These are phyloP conservation scores for Rhizoglyphus robini DNA, from an alignment of 1,140 invertebrate species.

Conservation along the genomic window DNA sequence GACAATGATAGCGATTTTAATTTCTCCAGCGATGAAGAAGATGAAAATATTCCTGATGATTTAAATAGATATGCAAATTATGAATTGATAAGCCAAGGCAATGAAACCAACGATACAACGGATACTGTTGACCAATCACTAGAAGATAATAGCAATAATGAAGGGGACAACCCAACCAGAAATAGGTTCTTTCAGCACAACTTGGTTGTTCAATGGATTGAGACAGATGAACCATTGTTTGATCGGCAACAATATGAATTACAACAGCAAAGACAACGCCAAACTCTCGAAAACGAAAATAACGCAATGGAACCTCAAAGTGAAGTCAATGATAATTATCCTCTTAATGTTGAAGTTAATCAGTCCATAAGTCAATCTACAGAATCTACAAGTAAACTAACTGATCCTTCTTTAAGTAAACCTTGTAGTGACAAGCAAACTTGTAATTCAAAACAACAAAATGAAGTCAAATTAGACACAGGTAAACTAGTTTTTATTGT, in stretches of 20 bases:
- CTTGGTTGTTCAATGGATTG: conserved; percentile 5
- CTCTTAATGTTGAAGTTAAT: too few relatives aligned
- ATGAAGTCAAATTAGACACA: too few relatives aligned
- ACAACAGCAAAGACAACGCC: not conserved
- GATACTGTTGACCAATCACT: too few relatives aligned
- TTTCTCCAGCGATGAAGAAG: conserved; percentile 6
- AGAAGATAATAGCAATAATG: not conserved
- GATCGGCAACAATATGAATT: not conserved
- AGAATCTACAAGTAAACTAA: too few relatives aligned
- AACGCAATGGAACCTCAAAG: not conserved
- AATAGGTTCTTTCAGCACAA: conserved; percentile 3
- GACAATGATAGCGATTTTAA: not conserved
- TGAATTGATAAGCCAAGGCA: not conserved
- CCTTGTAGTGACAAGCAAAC: too few relatives aligned
- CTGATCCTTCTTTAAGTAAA: too few relatives aligned
- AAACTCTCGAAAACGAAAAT: not conserved
- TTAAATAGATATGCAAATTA: not conserved
- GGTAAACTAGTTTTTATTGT: too few relatives aligned
- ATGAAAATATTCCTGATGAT: not conserved
- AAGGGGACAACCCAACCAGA: not conserved
- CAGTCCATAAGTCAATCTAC: too few relatives aligned
- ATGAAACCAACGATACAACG: not conserved
- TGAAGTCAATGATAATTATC: too few relatives aligned
- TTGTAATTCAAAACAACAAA: too few relatives aligned
- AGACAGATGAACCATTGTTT: not conserved